A percentile compares a stretch with the other conserved stretches of the same genome.
These are phyloP conservation scores for Agapornis canus DNA, from an alignment of 2,797 vertebrate genomes.

Conservation along the genomic window DNA sequence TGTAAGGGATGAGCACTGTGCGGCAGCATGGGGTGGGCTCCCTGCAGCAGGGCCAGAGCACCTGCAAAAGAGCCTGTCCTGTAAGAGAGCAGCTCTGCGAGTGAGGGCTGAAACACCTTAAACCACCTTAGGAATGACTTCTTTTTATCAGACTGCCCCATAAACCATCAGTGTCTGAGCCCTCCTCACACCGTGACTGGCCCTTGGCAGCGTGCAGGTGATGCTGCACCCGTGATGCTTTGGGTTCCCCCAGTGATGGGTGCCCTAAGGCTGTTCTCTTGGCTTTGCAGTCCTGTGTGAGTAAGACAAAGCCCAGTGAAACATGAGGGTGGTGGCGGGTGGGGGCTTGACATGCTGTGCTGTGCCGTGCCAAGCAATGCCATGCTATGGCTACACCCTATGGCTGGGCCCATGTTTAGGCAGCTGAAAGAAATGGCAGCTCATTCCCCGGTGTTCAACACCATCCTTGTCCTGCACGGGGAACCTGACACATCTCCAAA, in stretches of 20 bases:
- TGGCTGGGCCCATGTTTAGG: not conserved
- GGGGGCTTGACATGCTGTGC: rapidly evolving
- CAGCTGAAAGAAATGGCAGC: not conserved
- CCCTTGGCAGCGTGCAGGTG: rapidly evolving
- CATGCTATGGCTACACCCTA: rapidly evolving
- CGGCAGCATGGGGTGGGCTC: rapidly evolving
- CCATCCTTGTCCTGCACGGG: not conserved
- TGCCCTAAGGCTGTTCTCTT: not conserved
- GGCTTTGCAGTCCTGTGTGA: not conserved
- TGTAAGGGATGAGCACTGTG: not conserved
- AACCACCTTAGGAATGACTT: rapidly evolving
- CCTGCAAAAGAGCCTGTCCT: rapidly evolving
- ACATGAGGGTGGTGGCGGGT: rapidly evolving
- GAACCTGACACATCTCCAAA: not conserved
- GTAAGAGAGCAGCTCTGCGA: rapidly evolving
- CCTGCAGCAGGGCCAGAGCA: not conserved
- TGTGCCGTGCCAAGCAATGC: not conserved
- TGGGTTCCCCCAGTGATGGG: rapidly evolving
- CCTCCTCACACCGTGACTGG: rapidly evolving
- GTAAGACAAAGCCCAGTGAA: not conserved
- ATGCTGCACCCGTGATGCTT: not conserved
- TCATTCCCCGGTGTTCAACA: not conserved
- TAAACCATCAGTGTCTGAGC: rapidly evolving
- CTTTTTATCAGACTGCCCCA: not conserved
- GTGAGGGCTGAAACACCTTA: not conserved